phyloP scores from a whole-genome alignment of 2,888 invertebrate genomes.

The Caenorhabditis sp. region DNA sequence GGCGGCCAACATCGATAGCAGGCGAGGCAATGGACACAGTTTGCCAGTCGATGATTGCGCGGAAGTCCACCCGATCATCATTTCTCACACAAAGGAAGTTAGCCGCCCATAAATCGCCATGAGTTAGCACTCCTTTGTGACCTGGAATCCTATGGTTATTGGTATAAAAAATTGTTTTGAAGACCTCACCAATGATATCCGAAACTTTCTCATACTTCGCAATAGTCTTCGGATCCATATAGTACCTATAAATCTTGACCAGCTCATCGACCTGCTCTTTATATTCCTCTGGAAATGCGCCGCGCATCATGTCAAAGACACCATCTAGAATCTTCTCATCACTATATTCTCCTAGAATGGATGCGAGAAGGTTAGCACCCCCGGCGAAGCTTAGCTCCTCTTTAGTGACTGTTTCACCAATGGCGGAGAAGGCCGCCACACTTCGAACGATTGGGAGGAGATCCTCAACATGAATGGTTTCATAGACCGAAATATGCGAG shows the following conservation, averaged over 20 bases:
- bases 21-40: not conserved
- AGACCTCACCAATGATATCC: not conserved
- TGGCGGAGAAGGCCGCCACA: conserved; percentile 19
- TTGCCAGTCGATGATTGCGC: conserved; percentile 36
- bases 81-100: conserved; percentile 21
- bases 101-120: conserved; percentile 28
- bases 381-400: conserved; percentile 20
- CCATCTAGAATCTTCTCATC: conserved; percentile 6
- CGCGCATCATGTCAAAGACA: not conserved
- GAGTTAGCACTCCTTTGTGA: conserved; percentile 24
- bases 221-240: conserved; percentile 9
- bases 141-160: too few species aligned
- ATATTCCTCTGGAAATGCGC: conserved; percentile 13
- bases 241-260: conserved; percentile 16
- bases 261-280: conserved; percentile 18
- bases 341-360: conserved; percentile 23
- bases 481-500: conserved; percentile 14
- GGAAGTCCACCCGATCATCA: conserved; percentile 19
- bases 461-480: conserved; percentile 22
- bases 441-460: conserved; percentile 17
- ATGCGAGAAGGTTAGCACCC: conserved; percentile 11
- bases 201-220: conserved; percentile 5
- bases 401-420: conserved; percentile 19
- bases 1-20: not conserved
- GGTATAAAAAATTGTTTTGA: too few species aligned